Percentiles rank a stretch among this genome's conserved stretches.
These are phyloP conservation scores for Drosophila rhopaloa DNA, from an alignment of 1,140 invertebrate genomes.

Conservation along the genomic window DNA sequence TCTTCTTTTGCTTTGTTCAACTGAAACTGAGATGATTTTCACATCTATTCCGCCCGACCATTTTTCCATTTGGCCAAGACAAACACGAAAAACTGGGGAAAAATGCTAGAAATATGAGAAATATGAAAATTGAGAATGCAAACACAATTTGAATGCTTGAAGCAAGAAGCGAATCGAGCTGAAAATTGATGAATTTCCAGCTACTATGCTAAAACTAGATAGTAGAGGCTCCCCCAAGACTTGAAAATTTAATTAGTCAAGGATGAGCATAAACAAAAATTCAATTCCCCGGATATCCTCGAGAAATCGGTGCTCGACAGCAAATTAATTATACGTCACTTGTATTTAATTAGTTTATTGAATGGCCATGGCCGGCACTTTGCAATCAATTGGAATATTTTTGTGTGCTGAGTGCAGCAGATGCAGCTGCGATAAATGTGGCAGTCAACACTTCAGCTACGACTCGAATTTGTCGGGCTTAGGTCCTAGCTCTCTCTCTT, in stretches of 20 bases:
- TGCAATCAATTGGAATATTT: constrained; percentile 55
- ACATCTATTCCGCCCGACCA: constrained; percentile 6
- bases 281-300: constrained; percentile 14
- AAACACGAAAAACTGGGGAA: constrained; percentile 19
- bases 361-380: constrained; percentile 34
- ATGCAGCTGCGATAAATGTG: constrained; percentile 67
- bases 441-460: constrained; percentile 56
- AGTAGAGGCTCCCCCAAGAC: background rate
- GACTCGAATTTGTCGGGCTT: constrained; percentile 27
- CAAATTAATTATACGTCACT: constrained; percentile 50
- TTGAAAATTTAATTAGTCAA: constrained; percentile 33
- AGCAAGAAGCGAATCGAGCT: constrained; percentile 42
- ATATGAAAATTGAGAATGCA: constrained; percentile 53
- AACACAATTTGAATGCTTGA: constrained; percentile 49
- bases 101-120: constrained; percentile 38
- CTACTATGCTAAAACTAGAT: constrained; percentile 13
- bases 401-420: constrained; percentile 11
- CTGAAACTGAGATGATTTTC: constrained; percentile 39
- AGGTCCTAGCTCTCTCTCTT: constrained; percentile 8
- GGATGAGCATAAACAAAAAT: constrained; percentile 43
- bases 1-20: constrained; percentile 27
- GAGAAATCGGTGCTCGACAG: constrained; percentile 8
- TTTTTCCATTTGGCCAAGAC: constrained; percentile 45
- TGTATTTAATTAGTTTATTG: constrained; percentile 76
- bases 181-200: constrained; percentile 46